Evolutionary conservation across 2,797 vertebrate genomes (phyloP).

Genomic region (Phalloptychus januarius): DNA sequence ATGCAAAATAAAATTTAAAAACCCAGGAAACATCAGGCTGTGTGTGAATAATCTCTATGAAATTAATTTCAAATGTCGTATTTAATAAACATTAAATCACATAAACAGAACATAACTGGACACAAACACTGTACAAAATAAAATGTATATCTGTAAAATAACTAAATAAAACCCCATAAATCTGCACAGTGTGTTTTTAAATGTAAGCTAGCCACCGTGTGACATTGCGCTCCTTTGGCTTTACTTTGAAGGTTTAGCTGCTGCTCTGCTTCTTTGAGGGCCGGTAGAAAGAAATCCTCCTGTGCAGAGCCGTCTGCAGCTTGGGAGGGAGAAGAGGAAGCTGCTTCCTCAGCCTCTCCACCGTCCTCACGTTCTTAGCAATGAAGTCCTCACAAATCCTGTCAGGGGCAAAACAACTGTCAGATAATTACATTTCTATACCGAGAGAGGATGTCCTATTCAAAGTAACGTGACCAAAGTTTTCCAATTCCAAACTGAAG

Average conservation of each 20-base stretch:
- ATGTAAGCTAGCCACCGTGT: constrained; percentile 18
- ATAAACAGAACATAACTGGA: constrained; percentile 8
- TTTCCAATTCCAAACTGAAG: background rate
- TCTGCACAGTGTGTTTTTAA: constrained; percentile 27
- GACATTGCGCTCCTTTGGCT: constrained; percentile 18
- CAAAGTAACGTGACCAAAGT: background rate
- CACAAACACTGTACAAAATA: constrained; percentile 49
- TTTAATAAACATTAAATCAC: constrained; percentile 55
- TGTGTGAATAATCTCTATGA: background rate
- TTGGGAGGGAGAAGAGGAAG: constrained; percentile 85
- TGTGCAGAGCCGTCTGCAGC: constrained; percentile 83
- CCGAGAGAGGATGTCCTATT: background rate
- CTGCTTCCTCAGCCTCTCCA: constrained; percentile 77
- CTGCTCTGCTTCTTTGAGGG: constrained; percentile 66
- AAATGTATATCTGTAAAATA: constrained; percentile 38
- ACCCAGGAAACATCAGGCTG: background rate
- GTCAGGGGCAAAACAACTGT: constrained; percentile 18
- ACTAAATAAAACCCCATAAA: constrained; percentile 35
- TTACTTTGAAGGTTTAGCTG: constrained; percentile 14
- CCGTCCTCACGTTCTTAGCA: constrained; percentile 80
- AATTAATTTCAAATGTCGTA: constrained; percentile 7
- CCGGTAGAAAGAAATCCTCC: constrained; percentile 90
- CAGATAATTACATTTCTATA: background rate
- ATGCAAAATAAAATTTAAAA: constrained; percentile 5
- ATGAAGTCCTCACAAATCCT: constrained; percentile 93